Evolutionary conservation across 2,888 invertebrate species (phyloP).

Genomic region (Rotaria sp.): DNA sequence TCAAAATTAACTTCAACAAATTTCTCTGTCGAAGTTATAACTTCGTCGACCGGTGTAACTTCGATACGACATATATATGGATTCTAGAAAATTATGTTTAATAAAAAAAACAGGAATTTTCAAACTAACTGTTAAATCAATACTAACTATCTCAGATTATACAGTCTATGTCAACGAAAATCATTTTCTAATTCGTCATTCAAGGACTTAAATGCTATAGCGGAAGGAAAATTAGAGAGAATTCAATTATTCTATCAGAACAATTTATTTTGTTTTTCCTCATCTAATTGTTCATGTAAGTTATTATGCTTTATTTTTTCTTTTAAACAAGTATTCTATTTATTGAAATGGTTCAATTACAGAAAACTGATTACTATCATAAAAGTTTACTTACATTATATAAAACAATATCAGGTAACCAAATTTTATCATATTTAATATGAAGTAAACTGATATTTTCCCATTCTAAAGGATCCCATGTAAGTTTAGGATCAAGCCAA

Average conservation of each 20-base stretch:
- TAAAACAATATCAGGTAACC: constrained; percentile 69
- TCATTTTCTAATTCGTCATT: not conserved
- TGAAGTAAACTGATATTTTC: constrained; percentile 73
- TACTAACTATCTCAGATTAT: not conserved
- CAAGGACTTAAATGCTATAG: not conserved
- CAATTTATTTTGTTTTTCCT: not conserved
- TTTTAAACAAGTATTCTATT: not conserved
- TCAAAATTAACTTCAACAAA: too few relatives aligned
- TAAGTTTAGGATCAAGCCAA: constrained; percentile 76
- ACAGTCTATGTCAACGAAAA: not conserved
- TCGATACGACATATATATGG: too few relatives aligned
- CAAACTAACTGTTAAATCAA: not conserved
- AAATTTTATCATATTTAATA: constrained; percentile 73
- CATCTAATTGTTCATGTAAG: not conserved
- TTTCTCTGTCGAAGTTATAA: too few relatives aligned
- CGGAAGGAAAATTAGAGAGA: not conserved
- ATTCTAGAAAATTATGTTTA: too few relatives aligned
- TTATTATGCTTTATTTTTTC: not conserved
- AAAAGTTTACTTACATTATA: not conserved
- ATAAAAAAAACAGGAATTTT: not conserved
- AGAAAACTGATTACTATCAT: not conserved
- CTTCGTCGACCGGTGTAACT: too few relatives aligned
- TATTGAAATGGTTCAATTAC: not conserved
- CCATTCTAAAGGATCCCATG: constrained; percentile 77
- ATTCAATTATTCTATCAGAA: not conserved